These are phyloP conservation scores for Philonicus albiceps DNA, from an alignment of 2,888 invertebrate species.

Conservation along the genomic window DNA sequence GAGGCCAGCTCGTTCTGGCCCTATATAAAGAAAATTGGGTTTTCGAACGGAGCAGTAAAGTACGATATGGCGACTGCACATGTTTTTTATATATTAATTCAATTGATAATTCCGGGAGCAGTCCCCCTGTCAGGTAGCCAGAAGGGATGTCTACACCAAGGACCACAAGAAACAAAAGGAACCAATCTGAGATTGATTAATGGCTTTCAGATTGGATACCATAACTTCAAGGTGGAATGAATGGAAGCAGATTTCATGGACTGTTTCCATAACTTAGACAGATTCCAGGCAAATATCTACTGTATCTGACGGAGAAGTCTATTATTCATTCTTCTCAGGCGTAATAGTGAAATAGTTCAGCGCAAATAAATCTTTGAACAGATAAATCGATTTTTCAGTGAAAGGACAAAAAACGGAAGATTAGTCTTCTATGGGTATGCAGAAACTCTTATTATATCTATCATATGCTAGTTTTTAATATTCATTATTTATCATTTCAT, in stretches of 20 bases:
- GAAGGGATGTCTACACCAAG: background rate
- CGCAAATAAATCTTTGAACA: background rate
- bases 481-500: too few relatives aligned
- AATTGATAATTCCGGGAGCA: background rate
- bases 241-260: background rate
- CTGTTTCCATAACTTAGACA: background rate
- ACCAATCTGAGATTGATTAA: background rate
- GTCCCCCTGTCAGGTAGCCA: background rate
- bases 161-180: background rate
- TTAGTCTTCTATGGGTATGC: background rate
- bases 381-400: background rate
- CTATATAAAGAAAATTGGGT: constrained; percentile 22
- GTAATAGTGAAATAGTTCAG: background rate
- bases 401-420: background rate
- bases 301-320: background rate
- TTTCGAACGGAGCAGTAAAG: background rate
- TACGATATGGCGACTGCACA: background rate
- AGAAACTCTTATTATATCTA: background rate
- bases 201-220: background rate
- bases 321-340: background rate
- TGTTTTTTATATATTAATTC: constrained; percentile 22
- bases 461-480: too few relatives aligned
- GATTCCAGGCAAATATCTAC: background rate
- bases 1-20: background rate
- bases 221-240: background rate